Conservation (phyloP, 1,140 invertebrate genomes). For the Acromyrmex heyeri region DNA sequence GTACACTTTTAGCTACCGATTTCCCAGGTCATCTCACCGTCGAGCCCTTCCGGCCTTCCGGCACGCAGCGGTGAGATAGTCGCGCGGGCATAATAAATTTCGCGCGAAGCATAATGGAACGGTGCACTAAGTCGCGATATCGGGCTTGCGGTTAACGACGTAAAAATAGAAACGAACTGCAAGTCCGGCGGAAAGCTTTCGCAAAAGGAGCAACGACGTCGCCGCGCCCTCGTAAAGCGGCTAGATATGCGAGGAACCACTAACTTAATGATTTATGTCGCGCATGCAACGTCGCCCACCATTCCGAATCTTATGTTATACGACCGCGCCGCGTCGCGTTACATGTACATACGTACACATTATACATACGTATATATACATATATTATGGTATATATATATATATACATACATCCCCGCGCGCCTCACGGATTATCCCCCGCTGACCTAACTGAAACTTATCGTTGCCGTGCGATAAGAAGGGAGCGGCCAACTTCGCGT, state of each 20-base stretch:
- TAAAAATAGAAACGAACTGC: slow-evolving; percentile 59
- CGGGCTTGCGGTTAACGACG: slow-evolving; percentile 52
- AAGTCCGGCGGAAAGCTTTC: slow-evolving; percentile 26
- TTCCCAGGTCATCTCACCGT: slow-evolving; percentile 18
- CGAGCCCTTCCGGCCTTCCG: slow-evolving; percentile 21
- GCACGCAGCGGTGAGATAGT: slow-evolving; percentile 35
- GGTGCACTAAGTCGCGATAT: slow-evolving; percentile 51
- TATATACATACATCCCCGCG: background rate
- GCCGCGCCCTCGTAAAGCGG: slow-evolving; percentile 58
- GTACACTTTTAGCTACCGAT: background rate
- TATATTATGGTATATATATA: background rate
- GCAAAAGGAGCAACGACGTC: slow-evolving; percentile 41
- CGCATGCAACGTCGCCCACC: slow-evolving; percentile 61
- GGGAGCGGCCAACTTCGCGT: slow-evolving; percentile 53
- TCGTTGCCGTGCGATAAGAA: slow-evolving; percentile 61
- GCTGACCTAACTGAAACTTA: slow-evolving; percentile 67
- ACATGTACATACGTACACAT: slow-evolving; percentile 13
- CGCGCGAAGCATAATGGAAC: slow-evolving; percentile 46
- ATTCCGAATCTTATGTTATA: slow-evolving; percentile 64
- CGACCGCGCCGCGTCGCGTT: slow-evolving; percentile 32
- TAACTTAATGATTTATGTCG: slow-evolving; percentile 65
- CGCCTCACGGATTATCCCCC: slow-evolving; percentile 49
- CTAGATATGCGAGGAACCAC: slow-evolving; percentile 61
- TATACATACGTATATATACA: background rate
- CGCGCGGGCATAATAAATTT: slow-evolving; percentile 52